Base-by-base conservation (phyloP, 2,797 vertebrate genomes). In the Antrozous pallidus region DNA sequence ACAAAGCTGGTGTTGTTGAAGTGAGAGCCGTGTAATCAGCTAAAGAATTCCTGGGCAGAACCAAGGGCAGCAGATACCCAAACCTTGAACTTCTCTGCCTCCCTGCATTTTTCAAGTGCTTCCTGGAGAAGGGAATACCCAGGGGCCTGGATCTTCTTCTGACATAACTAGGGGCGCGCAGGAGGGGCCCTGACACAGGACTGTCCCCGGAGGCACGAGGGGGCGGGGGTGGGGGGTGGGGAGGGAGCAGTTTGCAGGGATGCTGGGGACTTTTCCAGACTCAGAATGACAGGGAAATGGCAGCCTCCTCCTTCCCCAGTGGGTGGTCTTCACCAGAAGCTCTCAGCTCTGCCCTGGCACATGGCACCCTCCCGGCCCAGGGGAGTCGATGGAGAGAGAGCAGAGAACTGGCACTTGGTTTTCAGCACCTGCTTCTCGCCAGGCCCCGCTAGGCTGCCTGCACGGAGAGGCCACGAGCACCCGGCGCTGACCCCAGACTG, bases 21-120 rank as follows among this genome's bases (percentile, higher is more conserved):
- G 98, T 94, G 96, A 97, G 98, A 98, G 97, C 97, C 97, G 97
- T 98, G 97, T 98, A 98, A 98, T 98, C 98, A 98, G 98, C 98
- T 98, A 97, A 98, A 98, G 98, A 98, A 98, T 98, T 98, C 97
- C 97, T 98, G 96, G 97, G 97, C 98, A 98, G 98, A 98, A 97
- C 97, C 96, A 98, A 98, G 97, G 97, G 98, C 97, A 98, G 97
- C 97, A 97, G 97, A 98, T 97, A 98, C 97, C 95, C 96, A 98
- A 98, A 97, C 97, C 98, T 98, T 98, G 98, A 98, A 98, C 98
- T 98, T 97, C 97, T 96, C 92, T 97, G 96, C 97, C 97, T 98
- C 96, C 96, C 94, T 97, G 96, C 98, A 98, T 98, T 98, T 98
- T 98, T 98, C 73, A 71, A 97, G 97, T 97, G 97, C 98, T 97